Evolutionary conservation across 2,797 vertebrate species (phyloP).

Genomic region (Cynopterus sphinx): DNA sequence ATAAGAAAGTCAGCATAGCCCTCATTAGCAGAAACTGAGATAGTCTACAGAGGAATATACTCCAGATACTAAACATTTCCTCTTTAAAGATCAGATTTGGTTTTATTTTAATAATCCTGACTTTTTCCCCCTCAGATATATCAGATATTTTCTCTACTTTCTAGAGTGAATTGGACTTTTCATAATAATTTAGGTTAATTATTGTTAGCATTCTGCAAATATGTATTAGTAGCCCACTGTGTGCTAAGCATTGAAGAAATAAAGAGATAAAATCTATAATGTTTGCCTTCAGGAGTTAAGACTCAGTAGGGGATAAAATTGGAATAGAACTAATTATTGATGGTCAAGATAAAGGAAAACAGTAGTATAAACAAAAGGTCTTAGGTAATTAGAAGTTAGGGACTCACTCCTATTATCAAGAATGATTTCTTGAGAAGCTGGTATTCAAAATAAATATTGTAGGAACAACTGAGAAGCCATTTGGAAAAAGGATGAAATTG

Average conservation of each 20-base stretch:
- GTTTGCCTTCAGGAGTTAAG: not conserved
- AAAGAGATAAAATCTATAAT: not conserved
- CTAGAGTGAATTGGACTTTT: conserved; percentile 11
- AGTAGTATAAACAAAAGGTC: not conserved
- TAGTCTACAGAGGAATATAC: not conserved
- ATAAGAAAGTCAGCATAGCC: not conserved
- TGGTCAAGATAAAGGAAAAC: conserved; percentile 4
- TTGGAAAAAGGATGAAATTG: not conserved
- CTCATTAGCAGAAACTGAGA: not conserved
- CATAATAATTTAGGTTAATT: not conserved
- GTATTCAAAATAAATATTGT: not conserved
- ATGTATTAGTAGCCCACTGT: not conserved
- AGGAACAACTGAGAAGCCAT: not conserved
- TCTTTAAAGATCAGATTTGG: not conserved
- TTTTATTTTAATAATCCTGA: conserved; percentile 17
- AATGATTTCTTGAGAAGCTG: not conserved
- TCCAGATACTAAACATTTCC: not conserved
- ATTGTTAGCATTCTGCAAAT: not conserved
- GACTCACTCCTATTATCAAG: not conserved
- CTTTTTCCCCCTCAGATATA: not conserved
- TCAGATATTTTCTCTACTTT: not conserved
- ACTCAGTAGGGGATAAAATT: not conserved
- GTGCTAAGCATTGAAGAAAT: conserved; percentile 19
- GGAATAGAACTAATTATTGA: conserved; percentile 29
- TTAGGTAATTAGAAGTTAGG: not conserved